Percentiles rank a stretch among this genome's conserved stretches.
Conservation (phyloP, 2,797 vertebrate genomes). For the Capromys pilorides region DNA sequence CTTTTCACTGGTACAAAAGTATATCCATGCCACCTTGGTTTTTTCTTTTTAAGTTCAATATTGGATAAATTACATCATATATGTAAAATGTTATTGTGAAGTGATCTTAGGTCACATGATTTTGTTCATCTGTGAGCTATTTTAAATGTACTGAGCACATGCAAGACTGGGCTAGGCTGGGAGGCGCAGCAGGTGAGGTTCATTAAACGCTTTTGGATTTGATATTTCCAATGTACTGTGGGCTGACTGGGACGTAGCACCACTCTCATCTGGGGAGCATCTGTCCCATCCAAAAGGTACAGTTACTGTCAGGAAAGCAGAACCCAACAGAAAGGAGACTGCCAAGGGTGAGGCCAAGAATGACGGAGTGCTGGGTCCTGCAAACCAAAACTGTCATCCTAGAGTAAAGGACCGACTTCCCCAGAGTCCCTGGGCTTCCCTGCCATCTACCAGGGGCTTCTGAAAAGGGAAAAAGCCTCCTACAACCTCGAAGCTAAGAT, state of each 20-base stretch:
- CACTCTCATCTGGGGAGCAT: neutral
- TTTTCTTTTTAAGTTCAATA: neutral
- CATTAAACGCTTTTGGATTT: neutral
- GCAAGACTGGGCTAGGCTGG: neutral
- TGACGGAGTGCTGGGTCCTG: neutral
- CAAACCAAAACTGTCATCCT: fast-evolving
- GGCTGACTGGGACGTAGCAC: neutral
- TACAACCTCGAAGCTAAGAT: neutral
- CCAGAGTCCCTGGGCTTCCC: fast-evolving
- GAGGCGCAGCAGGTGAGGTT: too few relatives aligned
- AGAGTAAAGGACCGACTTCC: neutral
- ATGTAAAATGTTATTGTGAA: neutral
- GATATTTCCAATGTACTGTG: neutral
- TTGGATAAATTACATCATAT: neutral
- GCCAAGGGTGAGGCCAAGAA: neutral
- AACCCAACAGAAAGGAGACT: neutral
- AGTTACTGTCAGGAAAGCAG: neutral
- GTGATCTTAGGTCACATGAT: neutral
- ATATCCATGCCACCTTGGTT: neutral
- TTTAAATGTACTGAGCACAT: neutral
- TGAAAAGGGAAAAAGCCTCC: neutral
- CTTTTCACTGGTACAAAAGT: neutral
- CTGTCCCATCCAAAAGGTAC: neutral
- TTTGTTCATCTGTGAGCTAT: neutral
- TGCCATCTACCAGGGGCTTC: neutral